Evolutionary conservation across 2,888 invertebrate genomes (phyloP).

Genomic region (Scaeva pyrastri): DNA sequence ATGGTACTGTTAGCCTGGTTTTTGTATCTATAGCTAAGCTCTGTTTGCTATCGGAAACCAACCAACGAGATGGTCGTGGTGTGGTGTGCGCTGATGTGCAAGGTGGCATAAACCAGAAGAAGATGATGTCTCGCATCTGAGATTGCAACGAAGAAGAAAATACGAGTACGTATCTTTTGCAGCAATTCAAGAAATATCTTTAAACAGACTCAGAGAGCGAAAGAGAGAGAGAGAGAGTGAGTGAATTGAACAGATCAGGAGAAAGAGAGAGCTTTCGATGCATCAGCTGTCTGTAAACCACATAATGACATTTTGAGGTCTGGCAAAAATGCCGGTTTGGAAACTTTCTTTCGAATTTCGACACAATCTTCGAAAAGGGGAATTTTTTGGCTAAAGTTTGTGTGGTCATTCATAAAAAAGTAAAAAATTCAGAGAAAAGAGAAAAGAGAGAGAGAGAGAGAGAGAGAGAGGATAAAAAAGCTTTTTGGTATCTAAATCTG

Average conservation of each 20-base stretch:
- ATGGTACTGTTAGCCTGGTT: constrained; percentile 74
- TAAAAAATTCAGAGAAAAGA: constrained; percentile 27
- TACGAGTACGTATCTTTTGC: constrained; percentile 24
- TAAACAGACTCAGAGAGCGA: neutral
- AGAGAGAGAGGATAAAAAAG: constrained; percentile 25
- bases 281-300: constrained; percentile 67
- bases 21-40: constrained; percentile 42
- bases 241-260: neutral
- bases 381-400: neutral
- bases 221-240: neutral
- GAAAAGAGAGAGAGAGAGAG: neutral
- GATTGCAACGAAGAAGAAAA: constrained; percentile 44
- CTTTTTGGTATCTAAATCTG: constrained; percentile 10
- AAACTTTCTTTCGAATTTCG: constrained; percentile 71
- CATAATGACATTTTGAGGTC: constrained; percentile 9
- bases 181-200: constrained; percentile 36
- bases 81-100: constrained; percentile 22
- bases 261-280: constrained; percentile 20
- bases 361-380: constrained; percentile 40
- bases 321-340: constrained; percentile 42
- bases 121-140: constrained; percentile 50
- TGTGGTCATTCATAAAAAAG: constrained; percentile 66
- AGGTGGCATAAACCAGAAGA: constrained; percentile 64
- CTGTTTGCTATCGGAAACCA: neutral
- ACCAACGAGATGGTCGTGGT: constrained; percentile 9